Conservation (phyloP, 2,113 vertebrate species). For the Girardinichthys multiradiatus region DNA sequence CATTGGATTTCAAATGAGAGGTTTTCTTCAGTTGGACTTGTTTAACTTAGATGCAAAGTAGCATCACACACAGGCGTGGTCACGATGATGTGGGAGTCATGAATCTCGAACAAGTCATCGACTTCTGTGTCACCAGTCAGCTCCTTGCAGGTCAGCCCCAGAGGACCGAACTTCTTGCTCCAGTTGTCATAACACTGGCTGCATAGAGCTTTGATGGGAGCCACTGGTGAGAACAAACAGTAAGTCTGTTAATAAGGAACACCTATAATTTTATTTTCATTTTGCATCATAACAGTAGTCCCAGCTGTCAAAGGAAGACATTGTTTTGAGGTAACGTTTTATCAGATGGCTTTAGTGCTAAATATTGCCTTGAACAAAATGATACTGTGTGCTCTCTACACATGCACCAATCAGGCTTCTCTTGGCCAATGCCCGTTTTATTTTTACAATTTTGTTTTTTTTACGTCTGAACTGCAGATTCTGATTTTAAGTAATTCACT, state of each 20-base stretch:
- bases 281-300: too few species aligned
- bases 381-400: not conserved
- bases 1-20: not conserved
- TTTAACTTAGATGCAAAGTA: not conserved
- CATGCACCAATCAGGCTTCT: too few species aligned
- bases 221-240: slow-evolving; percentile 83
- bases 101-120: slow-evolving; percentile 97
- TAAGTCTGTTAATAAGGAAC: not conserved
- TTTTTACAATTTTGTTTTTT: too few species aligned
- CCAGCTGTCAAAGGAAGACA: not conserved
- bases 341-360: not conserved
- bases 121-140: slow-evolving; percentile 95
- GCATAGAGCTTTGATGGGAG: slow-evolving; percentile 97
- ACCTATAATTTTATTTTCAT: too few species aligned
- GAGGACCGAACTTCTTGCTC: slow-evolving; percentile 93
- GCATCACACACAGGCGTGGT: slow-evolving; percentile 91
- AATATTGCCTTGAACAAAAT: not conserved
- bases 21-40: not conserved
- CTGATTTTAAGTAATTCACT: too few species aligned
- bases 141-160: slow-evolving; percentile 94
- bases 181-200: slow-evolving; percentile 94
- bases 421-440: too few species aligned
- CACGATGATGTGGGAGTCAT: slow-evolving; percentile 93
- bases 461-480: too few species aligned
- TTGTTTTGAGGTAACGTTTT: not conserved